Evolutionary conservation across 2,888 invertebrate genomes (phyloP).

Genomic region (Camponotus fellah): DNA sequence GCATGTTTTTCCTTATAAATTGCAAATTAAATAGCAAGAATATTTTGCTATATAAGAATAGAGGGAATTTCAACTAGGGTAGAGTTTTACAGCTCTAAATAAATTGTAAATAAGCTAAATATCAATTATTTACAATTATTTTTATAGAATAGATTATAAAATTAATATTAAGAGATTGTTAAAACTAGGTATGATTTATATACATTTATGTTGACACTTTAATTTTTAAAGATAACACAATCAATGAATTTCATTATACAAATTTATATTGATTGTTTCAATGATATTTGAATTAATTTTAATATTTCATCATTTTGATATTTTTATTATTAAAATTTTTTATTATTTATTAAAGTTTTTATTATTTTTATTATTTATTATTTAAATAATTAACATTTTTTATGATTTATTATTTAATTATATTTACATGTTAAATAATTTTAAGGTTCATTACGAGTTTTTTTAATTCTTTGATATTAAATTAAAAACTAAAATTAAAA

Average conservation of each 20-base stretch:
- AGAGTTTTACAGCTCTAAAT: no score
- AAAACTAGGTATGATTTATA: no score
- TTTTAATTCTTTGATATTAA: neutral
- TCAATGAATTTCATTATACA: no score
- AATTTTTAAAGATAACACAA: no score
- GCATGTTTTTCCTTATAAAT: neutral
- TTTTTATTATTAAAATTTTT: neutral
- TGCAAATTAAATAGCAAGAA: slow-evolving; percentile 21
- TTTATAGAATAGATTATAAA: no score
- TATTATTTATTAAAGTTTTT: no score
- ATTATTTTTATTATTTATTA: neutral
- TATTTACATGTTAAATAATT: neutral
- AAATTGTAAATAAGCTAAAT: no score
- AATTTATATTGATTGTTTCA: no score
- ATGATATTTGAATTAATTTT: neutral
- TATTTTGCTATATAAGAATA: neutral
- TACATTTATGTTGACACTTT: no score
- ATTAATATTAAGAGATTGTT: no score
- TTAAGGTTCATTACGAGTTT: neutral
- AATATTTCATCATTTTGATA: neutral
- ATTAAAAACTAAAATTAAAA: neutral
- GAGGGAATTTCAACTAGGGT: no score
- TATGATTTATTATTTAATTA: neutral
- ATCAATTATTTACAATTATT: no score
- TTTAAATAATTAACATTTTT: neutral